phyloP scores from a whole-genome alignment of 2,888 invertebrate species.

The Barypeithes pellucidus region DNA sequence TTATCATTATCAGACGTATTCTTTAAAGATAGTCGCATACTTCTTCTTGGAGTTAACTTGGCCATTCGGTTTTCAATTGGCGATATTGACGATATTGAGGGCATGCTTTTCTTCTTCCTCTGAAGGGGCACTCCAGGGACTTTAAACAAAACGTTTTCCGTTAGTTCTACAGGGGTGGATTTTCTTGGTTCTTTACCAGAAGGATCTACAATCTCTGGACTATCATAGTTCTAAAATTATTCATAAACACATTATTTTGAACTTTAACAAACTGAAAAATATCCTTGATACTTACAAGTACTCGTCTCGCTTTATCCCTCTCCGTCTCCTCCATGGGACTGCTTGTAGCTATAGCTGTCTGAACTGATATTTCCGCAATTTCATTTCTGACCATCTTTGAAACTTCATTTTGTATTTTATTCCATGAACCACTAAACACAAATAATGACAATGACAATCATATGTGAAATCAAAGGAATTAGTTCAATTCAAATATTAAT shows the following conservation, averaged over 20 bases:
- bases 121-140: conserved; percentile 53
- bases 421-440: conserved; percentile 57
- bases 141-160: conserved; percentile 53
- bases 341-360: conserved; percentile 57
- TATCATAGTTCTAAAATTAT: conserved; percentile 52
- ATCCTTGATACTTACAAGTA: conserved; percentile 56
- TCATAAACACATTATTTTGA: neutral
- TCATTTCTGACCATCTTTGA: conserved; percentile 59
- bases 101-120: conserved; percentile 32
- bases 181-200: neutral
- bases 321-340: conserved; percentile 58
- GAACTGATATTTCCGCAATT: conserved; percentile 57
- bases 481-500: too few relatives aligned
- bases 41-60: conserved; percentile 34
- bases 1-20: neutral
- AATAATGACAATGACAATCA: neutral
- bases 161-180: neutral
- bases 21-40: conserved; percentile 35
- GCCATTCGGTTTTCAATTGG: conserved; percentile 50
- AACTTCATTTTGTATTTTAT: conserved; percentile 59
- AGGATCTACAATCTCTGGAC: conserved; percentile 33
- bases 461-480: too few relatives aligned
- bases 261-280: too few relatives aligned
- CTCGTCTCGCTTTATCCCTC: conserved; percentile 48
- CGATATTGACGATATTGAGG: conserved; percentile 47